Percentiles rank a stretch among this genome's conserved stretches.
These are phyloP conservation scores for Galaxea fascicularis DNA, from an alignment of 92 coral and sea anemone species.

Conservation along the genomic window DNA sequence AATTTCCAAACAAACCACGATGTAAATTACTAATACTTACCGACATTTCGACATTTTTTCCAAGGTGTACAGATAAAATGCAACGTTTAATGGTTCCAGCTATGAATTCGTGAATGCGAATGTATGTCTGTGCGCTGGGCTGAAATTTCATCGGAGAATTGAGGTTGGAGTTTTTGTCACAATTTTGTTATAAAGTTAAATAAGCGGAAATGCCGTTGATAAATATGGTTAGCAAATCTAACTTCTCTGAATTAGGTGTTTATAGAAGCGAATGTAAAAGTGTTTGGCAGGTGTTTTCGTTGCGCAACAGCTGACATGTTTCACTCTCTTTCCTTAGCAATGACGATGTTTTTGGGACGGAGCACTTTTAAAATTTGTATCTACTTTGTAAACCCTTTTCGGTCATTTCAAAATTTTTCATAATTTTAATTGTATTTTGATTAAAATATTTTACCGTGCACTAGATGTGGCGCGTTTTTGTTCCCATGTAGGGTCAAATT, in stretches of 20 bases:
- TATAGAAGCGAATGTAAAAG: background rate
- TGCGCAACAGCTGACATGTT: background rate
- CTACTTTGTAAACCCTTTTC: too few relatives aligned
- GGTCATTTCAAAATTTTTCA: too few relatives aligned
- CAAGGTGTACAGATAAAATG: background rate
- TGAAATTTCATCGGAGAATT: too few relatives aligned
- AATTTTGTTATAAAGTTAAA: background rate
- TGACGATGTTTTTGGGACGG: too few relatives aligned
- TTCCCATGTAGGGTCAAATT: too few relatives aligned
- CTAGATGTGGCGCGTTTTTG: too few relatives aligned
- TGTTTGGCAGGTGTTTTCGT: conserved; percentile 23
- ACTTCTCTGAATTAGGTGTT: background rate
- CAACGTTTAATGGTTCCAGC: background rate
- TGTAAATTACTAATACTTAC: background rate
- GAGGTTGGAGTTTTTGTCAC: background rate
- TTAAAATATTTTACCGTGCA: too few relatives aligned
- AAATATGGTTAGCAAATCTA: background rate
- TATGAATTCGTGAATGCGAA: background rate
- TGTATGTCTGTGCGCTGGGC: too few relatives aligned
- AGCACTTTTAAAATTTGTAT: too few relatives aligned
- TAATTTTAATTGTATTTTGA: too few relatives aligned
- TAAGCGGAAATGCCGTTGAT: background rate
- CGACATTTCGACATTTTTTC: background rate
- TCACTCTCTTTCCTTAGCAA: background rate
- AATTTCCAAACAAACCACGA: background rate